Percentiles rank a stretch among this genome's conserved stretches.
These are phyloP conservation scores for Adelges cooleyi DNA, from an alignment of 1,140 invertebrate species.

Conservation along the genomic window DNA sequence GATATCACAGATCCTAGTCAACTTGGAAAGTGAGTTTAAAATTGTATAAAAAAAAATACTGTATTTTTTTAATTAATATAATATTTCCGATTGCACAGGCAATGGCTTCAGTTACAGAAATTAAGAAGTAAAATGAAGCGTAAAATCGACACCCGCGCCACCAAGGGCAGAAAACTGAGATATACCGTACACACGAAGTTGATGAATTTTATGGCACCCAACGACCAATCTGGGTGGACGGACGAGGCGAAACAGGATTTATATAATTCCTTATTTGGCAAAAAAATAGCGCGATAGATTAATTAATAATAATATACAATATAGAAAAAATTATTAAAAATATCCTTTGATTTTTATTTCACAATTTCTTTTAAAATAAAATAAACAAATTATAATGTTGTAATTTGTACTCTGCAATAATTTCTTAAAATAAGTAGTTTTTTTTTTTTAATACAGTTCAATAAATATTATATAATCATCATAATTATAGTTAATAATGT, in stretches of 20 bases:
- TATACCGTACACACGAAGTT: slow-evolving; percentile 84
- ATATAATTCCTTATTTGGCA: slow-evolving; percentile 25
- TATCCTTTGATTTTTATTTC: too few relatives aligned
- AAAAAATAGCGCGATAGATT: neutral
- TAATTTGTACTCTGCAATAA: too few relatives aligned
- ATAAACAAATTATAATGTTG: too few relatives aligned
- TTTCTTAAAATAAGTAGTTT: too few relatives aligned
- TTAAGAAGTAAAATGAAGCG: slow-evolving; percentile 41
- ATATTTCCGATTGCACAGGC: slow-evolving; percentile 39
- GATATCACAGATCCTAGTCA: slow-evolving; percentile 70
- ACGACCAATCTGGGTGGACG: neutral
- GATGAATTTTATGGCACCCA: slow-evolving; percentile 86
- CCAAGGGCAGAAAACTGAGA: slow-evolving; percentile 77
- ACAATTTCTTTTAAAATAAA: too few relatives aligned
- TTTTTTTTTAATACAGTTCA: too few relatives aligned
- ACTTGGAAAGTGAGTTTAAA: slow-evolving; percentile 38
- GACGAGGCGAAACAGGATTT: slow-evolving; percentile 26
- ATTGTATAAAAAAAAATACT: neutral
- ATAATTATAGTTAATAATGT: too few relatives aligned
- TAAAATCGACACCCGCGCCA: slow-evolving; percentile 34
- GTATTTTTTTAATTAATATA: neutral
- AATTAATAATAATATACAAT: too few relatives aligned
- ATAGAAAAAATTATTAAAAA: too few relatives aligned
- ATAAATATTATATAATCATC: too few relatives aligned
- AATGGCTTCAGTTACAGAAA: slow-evolving; percentile 85